These are phyloP conservation scores for Mnemiopsis leidyi DNA, from an alignment of 37 sponge, comb jelly and placozoan genomes.

Conservation along the genomic window DNA sequence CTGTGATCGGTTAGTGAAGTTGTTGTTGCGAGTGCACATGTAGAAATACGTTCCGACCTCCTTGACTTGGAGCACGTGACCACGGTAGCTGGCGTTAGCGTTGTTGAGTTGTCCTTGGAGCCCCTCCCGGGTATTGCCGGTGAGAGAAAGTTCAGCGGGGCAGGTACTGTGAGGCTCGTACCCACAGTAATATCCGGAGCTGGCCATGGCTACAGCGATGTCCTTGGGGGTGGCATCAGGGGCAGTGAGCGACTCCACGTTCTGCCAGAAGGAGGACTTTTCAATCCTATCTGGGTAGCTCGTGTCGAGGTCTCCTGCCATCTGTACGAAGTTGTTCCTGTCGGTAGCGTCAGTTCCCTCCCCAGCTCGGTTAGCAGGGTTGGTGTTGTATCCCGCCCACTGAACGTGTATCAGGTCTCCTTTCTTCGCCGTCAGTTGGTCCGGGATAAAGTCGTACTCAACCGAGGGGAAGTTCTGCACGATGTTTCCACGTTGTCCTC, in stretches of 20 bases:
- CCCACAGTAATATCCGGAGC: constrained; percentile 48
- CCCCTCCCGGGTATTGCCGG: neutral
- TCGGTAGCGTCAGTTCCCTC: constrained; percentile 46
- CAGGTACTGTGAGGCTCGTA: neutral
- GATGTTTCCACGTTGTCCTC: constrained; percentile 30
- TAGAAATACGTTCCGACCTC: constrained; percentile 76
- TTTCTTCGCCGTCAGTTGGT: neutral
- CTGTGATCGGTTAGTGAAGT: constrained; percentile 97
- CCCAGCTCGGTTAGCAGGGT: neutral
- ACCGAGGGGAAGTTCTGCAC: constrained; percentile 1
- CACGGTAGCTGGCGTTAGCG: constrained; percentile 83
- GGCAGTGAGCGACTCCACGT: constrained; percentile 41
- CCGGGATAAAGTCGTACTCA: constrained; percentile 36
- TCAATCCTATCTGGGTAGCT: neutral
- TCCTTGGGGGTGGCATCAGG: neutral
- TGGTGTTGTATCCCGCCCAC: constrained; percentile 33
- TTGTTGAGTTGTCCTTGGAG: constrained; percentile 79
- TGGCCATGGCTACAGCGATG: constrained; percentile 31
- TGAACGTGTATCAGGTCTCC: constrained; percentile 28
- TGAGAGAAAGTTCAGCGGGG: neutral
- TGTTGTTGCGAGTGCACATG: constrained; percentile 94
- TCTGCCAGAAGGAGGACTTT: neutral
- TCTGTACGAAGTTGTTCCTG: constrained; percentile 38
- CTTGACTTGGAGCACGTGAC: constrained; percentile 76
- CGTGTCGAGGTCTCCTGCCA: neutral